Evolutionary conservation across 2,888 invertebrate genomes (phyloP).

Genomic region (Troides oblongomaculatus): DNA sequence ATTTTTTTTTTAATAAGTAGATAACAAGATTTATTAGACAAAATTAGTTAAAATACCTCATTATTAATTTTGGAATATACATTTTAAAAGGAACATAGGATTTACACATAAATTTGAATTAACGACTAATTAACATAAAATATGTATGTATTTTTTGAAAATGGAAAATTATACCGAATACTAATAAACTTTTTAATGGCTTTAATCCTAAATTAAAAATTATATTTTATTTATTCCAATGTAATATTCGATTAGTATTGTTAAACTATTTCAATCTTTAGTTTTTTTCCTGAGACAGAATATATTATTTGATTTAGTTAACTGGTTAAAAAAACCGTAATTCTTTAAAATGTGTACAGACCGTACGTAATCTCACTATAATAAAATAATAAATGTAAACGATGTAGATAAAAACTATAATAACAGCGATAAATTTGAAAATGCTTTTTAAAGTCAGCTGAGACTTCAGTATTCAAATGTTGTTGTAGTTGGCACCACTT

Average conservation of each 20-base stretch:
- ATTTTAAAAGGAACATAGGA: constrained; percentile 21
- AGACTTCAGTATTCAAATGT: constrained; percentile 82
- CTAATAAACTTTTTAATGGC: background rate
- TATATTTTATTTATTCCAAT: background rate
- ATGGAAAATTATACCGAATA: background rate
- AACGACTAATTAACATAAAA: background rate
- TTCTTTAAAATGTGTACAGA: constrained; percentile 4
- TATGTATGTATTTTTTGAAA: background rate
- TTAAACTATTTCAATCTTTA: background rate
- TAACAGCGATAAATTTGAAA: constrained; percentile 27
- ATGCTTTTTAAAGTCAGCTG: constrained; percentile 71
- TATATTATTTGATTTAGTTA: background rate
- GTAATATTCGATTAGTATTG: background rate
- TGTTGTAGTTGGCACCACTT: constrained; percentile 93
- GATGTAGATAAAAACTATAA: constrained; percentile 22
- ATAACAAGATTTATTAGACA: background rate
- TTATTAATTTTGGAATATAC: constrained; percentile 21
- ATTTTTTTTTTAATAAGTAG: background rate
- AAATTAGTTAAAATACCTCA: background rate
- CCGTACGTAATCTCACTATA: constrained; percentile 10
- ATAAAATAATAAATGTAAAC: constrained; percentile 20
- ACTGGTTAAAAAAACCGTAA: constrained; percentile 1
- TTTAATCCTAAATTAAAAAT: background rate
- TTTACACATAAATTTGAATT: background rate
- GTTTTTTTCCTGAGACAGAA: background rate